phyloP scores from a whole-genome alignment of 2,113 vertebrate genomes.

The Clupea harengus region DNA sequence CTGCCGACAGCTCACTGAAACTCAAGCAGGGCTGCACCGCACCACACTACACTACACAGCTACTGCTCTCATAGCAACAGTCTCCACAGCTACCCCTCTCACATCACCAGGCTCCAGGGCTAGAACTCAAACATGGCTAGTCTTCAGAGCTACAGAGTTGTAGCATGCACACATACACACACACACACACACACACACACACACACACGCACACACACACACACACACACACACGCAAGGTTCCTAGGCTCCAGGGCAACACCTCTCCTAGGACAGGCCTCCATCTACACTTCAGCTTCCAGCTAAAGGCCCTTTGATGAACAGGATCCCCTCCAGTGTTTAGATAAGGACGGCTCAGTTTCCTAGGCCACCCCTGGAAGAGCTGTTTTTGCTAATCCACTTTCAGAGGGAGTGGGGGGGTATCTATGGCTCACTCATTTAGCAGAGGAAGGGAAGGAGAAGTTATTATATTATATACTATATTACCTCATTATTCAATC shows the following conservation, averaged over 20 bases:
- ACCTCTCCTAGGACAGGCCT: constrained; percentile 45
- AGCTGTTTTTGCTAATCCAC: constrained; percentile 62
- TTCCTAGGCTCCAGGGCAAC: constrained; percentile 31
- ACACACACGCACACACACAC: no score
- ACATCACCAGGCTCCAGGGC: neutral
- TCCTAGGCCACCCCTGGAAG: constrained; percentile 53
- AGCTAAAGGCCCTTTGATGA: constrained; percentile 59
- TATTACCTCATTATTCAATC: constrained; percentile 5
- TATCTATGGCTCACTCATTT: constrained; percentile 56
- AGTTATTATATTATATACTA: constrained; percentile 39
- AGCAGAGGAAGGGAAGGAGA: constrained; percentile 49
- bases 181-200: no score
- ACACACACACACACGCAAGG: no score
- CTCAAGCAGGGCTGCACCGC: neutral
- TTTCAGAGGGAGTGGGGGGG: constrained; percentile 54
- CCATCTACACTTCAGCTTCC: constrained; percentile 56
- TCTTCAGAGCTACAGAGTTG: no score
- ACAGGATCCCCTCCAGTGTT: constrained; percentile 60
- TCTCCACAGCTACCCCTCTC: no score
- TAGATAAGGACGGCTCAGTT: constrained; percentile 57
- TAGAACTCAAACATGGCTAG: no score
- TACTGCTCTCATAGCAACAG: no score
- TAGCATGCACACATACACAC: no score
- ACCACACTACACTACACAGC: no score
- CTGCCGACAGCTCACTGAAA: constrained; percentile 65